A percentile compares a stretch with the other conserved stretches of the same genome.
phyloP scores from a whole-genome alignment of 2,113 vertebrate genomes.

The Coregonus clupeaformis region DNA sequence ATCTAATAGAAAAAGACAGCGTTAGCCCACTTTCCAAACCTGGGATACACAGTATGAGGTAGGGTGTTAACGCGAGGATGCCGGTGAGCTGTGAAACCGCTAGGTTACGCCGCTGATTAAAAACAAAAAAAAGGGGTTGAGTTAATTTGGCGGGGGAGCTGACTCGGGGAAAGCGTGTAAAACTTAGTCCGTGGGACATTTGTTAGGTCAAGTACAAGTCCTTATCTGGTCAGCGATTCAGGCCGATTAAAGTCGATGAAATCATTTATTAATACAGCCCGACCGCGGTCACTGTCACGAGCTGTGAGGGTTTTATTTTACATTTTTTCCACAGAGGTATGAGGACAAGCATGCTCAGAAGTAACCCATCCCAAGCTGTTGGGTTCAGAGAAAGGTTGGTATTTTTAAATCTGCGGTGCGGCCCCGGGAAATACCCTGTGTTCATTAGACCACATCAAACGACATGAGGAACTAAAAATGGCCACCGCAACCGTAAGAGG shows the following conservation, averaged over 20 bases:
- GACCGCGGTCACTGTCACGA: conserved; percentile 15
- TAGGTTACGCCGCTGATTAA: conserved; percentile 25
- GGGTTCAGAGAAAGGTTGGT: conserved; percentile 32
- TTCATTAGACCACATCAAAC: conserved; percentile 59
- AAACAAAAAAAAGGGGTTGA: conserved; percentile 34
- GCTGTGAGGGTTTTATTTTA: conserved; percentile 1
- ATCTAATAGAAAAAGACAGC: conserved; percentile 53
- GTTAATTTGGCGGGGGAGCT: conserved; percentile 25
- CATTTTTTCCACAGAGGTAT: conserved; percentile 26
- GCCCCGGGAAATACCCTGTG: conserved; percentile 46
- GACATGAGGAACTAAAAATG: conserved; percentile 53
- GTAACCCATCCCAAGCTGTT: conserved; percentile 39
- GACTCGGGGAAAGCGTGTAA: not conserved
- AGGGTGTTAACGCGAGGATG: conserved; percentile 17
- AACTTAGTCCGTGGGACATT: conserved; percentile 24
- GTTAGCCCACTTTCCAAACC: conserved; percentile 12
- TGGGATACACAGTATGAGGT: conserved; percentile 27
- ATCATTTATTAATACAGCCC: conserved; percentile 25
- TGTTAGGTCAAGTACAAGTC: conserved; percentile 30
- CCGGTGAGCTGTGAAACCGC: conserved; percentile 18
- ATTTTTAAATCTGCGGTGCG: conserved; percentile 52
- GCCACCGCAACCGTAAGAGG: conserved; percentile 47
- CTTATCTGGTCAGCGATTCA: conserved; percentile 25
- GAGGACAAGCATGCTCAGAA: conserved; percentile 40
- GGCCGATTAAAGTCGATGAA: conserved; percentile 16